Conservation (phyloP, 2,797 vertebrate genomes). For the Euphonia xanthogaster region DNA sequence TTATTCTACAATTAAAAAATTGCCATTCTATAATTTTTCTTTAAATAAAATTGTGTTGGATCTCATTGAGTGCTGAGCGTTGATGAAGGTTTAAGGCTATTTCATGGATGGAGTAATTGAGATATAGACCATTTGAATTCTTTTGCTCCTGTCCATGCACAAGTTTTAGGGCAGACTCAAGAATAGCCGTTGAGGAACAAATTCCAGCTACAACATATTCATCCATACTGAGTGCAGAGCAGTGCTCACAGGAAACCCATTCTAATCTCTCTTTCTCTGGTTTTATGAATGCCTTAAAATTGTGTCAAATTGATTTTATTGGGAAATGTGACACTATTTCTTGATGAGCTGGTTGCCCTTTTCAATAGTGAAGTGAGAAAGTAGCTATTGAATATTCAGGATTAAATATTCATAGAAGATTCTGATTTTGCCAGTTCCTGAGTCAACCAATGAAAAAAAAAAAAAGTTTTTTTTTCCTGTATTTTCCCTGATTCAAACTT, state of each 20-base stretch:
- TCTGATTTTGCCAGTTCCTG: neutral
- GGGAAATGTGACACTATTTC: neutral
- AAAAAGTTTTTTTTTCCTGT: fast-evolving
- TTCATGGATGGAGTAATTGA: neutral
- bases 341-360: neutral
- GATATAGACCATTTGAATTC: neutral
- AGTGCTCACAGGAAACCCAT: neutral
- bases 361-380: neutral
- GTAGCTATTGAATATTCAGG: neutral
- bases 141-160: neutral
- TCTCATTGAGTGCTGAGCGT: neutral
- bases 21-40: neutral
- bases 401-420: neutral
- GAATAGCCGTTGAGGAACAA: neutral
- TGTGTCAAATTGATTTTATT: neutral
- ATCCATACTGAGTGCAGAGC: neutral
- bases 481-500: neutral
- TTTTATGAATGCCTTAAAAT: neutral
- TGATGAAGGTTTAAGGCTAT: neutral
- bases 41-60: neutral
- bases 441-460: neutral
- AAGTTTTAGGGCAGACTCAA: neutral
- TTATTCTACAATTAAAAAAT: neutral
- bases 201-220: neutral
- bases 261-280: neutral